Percentiles rank a stretch among this genome's conserved stretches.
phyloP scores from a whole-genome alignment of 1,140 invertebrate species.

The Anoplolepis gracilipes region DNA sequence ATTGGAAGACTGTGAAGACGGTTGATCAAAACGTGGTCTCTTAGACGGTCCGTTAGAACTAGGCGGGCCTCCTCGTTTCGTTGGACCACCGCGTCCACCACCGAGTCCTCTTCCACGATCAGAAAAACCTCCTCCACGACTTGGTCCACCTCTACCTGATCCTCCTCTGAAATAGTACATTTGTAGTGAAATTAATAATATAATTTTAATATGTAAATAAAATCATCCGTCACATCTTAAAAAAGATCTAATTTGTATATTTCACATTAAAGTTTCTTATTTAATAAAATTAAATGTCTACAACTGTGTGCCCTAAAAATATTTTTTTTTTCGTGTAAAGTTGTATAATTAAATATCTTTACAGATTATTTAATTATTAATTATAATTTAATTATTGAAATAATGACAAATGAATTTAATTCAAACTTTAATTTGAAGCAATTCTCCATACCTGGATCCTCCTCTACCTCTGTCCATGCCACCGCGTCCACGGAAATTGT shows the following conservation, averaged over 20 bases:
- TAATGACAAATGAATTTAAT: background rate
- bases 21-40: conserved; percentile 83
- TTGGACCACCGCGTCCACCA: conserved; percentile 79
- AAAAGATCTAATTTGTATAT: background rate
- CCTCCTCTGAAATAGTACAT: conserved; percentile 73
- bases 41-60: conserved; percentile 83
- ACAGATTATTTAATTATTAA: no score
- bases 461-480: conserved; percentile 81
- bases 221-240: background rate
- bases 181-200: conserved; percentile 9
- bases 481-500: conserved; percentile 76
- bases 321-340: no score
- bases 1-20: conserved; percentile 81
- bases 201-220: background rate
- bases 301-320: no score
- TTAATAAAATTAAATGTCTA: no score
- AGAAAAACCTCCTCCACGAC: conserved; percentile 80
- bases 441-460: conserved; percentile 77
- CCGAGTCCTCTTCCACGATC: conserved; percentile 78
- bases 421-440: background rate
- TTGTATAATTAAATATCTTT: no score
- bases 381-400: no score
- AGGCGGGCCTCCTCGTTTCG: conserved; percentile 83
- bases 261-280: background rate
- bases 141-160: conserved; percentile 78